Conservation (phyloP, 2,797 vertebrate genomes). For the Aulostomus chinensis region DNA sequence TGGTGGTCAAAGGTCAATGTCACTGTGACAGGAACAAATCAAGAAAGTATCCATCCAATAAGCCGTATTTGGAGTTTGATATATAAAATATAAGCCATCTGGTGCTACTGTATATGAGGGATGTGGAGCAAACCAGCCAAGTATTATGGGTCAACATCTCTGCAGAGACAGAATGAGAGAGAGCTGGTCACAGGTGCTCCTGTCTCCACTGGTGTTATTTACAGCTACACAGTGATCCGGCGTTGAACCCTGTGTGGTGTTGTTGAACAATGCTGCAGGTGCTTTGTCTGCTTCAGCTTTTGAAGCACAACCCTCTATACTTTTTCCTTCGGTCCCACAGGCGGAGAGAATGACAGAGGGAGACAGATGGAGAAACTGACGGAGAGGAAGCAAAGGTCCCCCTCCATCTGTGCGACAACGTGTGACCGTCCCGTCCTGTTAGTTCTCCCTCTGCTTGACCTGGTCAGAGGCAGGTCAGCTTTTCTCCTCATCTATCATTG, state of each 20-base stretch:
- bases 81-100: conserved; percentile 3
- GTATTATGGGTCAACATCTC: conserved; percentile 20
- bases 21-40: too few relatives aligned
- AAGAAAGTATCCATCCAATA: too few relatives aligned
- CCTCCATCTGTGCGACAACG: conserved; percentile 74
- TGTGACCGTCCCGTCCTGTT: conserved; percentile 62
- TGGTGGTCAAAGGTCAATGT: too few relatives aligned
- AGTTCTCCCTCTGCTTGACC: conserved; percentile 50
- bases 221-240: conserved; percentile 35
- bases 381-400: conserved; percentile 75
- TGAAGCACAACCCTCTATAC: conserved; percentile 2
- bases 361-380: conserved; percentile 47
- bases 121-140: conserved; percentile 4
- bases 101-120: neutral
- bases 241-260: conserved; percentile 34
- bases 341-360: conserved; percentile 24
- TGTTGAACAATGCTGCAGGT: conserved; percentile 61
- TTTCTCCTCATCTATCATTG: conserved; percentile 62
- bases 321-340: too few relatives aligned
- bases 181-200: conserved; percentile 40
- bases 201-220: conserved; percentile 40
- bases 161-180: conserved; percentile 4
- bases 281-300: conserved; percentile 41
- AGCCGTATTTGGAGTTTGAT: too few relatives aligned
- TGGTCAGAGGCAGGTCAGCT: conserved; percentile 38